Conservation (phyloP, 1,140 invertebrate species). For the Adoxophyes honmai region DNA sequence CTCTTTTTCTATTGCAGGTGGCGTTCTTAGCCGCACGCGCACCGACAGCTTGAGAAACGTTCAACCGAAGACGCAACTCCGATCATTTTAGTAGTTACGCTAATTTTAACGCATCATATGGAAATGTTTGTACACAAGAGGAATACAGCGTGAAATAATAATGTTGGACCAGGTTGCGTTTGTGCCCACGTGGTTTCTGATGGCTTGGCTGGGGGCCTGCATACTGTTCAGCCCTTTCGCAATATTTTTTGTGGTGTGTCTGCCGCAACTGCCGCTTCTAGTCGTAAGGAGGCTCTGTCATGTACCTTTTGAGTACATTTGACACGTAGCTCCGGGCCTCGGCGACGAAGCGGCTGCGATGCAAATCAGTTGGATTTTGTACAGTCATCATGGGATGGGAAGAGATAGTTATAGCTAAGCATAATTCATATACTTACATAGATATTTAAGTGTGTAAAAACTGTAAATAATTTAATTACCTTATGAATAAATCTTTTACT, state of each 20-base stretch:
- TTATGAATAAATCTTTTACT: not conserved
- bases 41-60: constrained; percentile 30
- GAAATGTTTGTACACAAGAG: constrained; percentile 42
- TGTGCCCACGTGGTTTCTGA: constrained; percentile 67
- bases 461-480: constrained; percentile 4
- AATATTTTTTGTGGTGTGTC: constrained; percentile 72
- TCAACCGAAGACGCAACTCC: constrained; percentile 13
- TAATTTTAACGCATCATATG: constrained; percentile 29
- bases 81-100: constrained; percentile 22
- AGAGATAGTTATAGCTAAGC: not conserved
- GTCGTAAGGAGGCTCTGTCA: constrained; percentile 73
- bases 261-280: constrained; percentile 73
- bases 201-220: constrained; percentile 69
- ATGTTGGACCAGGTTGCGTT: constrained; percentile 65
- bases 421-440: not conserved
- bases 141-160: constrained; percentile 26
- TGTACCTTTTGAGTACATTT: constrained; percentile 78
- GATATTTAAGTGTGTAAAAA: constrained; percentile 1
- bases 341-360: not conserved
- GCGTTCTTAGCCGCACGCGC: constrained; percentile 58
- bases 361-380: not conserved
- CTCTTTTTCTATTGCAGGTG: constrained; percentile 55
- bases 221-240: constrained; percentile 75
- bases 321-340: constrained; percentile 19
- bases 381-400: not conserved